phyloP scores from a whole-genome alignment of 2,797 vertebrate species.

The Aplochiton taeniatus region DNA sequence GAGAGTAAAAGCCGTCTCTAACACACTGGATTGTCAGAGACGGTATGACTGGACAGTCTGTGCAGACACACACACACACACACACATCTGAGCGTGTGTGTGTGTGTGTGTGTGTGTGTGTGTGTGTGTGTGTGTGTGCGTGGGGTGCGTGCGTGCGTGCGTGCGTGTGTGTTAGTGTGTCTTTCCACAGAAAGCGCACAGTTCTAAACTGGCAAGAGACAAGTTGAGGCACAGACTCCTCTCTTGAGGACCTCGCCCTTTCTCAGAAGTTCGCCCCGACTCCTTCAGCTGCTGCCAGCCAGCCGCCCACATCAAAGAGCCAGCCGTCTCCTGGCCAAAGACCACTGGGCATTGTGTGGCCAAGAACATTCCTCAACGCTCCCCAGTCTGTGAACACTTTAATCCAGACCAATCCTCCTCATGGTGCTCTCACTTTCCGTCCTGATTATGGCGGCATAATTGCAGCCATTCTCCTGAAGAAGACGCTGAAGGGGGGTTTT shows the following conservation, averaged over 20 bases:
- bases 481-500: neutral
- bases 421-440: too few species aligned
- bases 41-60: too few species aligned
- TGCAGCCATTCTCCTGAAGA: slow-evolving; percentile 40
- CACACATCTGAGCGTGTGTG: neutral
- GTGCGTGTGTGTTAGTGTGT: too few species aligned
- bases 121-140: neutral
- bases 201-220: too few species aligned
- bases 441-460: slow-evolving; percentile 27
- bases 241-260: neutral
- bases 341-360: neutral
- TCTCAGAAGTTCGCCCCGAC: neutral
- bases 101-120: neutral
- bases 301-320: neutral
- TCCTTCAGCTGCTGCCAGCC: neutral
- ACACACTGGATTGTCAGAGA: too few species aligned
- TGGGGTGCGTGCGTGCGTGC: too few species aligned
- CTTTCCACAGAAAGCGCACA: too few species aligned
- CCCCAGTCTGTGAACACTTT: neutral
- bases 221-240: too few species aligned
- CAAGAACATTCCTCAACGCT: neutral
- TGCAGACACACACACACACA: too few species aligned
- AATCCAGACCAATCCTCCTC: too few species aligned
- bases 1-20: too few species aligned
- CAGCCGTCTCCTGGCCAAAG: neutral